These are phyloP conservation scores for Enteromius viviparus DNA, from an alignment of 2,797 vertebrate genomes.

Conservation along the genomic window DNA sequence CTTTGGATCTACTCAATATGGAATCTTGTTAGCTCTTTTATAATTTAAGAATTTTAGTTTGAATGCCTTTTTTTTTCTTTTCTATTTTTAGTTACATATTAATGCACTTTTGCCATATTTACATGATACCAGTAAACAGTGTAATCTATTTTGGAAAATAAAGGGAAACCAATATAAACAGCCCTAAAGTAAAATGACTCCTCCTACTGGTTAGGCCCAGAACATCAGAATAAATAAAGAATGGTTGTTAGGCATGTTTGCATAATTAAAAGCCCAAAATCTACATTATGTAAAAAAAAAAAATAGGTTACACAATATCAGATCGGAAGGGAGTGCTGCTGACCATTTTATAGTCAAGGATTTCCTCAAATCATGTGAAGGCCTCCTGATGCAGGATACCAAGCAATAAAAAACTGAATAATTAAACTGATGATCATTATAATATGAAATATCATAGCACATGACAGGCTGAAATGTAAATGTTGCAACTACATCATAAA, in stretches of 20 bases:
- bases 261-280: slow-evolving; percentile 24
- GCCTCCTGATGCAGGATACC: slow-evolving; percentile 14
- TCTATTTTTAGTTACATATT: neutral
- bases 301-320: neutral
- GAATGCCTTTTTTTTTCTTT: neutral
- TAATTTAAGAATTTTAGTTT: neutral
- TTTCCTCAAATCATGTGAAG: slow-evolving; percentile 13
- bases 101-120: neutral
- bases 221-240: slow-evolving; percentile 47
- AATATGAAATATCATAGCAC: neutral
- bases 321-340: neutral
- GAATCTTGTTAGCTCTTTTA: neutral
- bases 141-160: neutral
- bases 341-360: neutral
- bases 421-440: slow-evolving; percentile 1
- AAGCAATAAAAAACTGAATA: neutral
- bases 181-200: slow-evolving; percentile 38
- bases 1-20: neutral
- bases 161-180: slow-evolving; percentile 1
- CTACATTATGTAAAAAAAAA: neutral
- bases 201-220: slow-evolving; percentile 48
- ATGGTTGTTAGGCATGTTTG: slow-evolving; percentile 12
- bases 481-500: neutral
- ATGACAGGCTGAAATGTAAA: neutral
- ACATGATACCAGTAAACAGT: neutral